These are phyloP conservation scores for Lagria hirta DNA, from an alignment of 2,888 invertebrate species.

Conservation along the genomic window DNA sequence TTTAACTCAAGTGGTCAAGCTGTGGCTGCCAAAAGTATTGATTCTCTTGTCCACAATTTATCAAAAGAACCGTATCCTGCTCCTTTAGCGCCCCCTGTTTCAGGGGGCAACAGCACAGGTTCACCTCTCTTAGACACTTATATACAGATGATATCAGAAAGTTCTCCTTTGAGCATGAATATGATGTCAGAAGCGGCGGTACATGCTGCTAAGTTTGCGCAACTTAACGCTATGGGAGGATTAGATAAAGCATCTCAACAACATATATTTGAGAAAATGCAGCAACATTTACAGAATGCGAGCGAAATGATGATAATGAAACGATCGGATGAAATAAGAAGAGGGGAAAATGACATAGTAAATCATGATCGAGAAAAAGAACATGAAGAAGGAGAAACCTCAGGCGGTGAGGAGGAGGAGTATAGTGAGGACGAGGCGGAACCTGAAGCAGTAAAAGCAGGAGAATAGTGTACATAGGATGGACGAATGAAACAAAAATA, in stretches of 20 bases:
- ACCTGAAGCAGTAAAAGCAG: conserved; percentile 55
- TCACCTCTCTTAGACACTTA: conserved; percentile 85
- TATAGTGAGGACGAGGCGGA: conserved; percentile 57
- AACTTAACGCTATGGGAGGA: conserved; percentile 68
- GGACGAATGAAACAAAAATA: conserved; percentile 34
- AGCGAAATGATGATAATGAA: conserved; percentile 55
- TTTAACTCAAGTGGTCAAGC: conserved; percentile 54
- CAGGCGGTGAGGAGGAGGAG: conserved; percentile 60
- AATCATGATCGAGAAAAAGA: conserved; percentile 53
- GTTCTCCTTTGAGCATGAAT: conserved; percentile 70
- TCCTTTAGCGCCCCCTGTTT: conserved; percentile 55
- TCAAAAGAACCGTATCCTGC: conserved; percentile 71
- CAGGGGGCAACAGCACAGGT: conserved; percentile 60
- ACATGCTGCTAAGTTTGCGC: conserved; percentile 77
- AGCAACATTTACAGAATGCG: conserved; percentile 61
- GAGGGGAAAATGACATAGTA: conserved; percentile 60
- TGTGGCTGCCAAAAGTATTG: conserved; percentile 68
- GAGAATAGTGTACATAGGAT: conserved; percentile 46
- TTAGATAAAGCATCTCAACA: conserved; percentile 57
- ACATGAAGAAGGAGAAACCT: conserved; percentile 56
- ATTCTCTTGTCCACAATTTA: conserved; percentile 63
- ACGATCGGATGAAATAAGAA: conserved; percentile 53
- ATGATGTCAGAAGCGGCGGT: conserved; percentile 67
- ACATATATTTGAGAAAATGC: conserved; percentile 66
- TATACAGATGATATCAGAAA: conserved; percentile 84